Evolutionary conservation across 2,797 vertebrate species (phyloP), one percentile per base, ranked within the genome.

Genomic region (Molossus molossus): DNA sequence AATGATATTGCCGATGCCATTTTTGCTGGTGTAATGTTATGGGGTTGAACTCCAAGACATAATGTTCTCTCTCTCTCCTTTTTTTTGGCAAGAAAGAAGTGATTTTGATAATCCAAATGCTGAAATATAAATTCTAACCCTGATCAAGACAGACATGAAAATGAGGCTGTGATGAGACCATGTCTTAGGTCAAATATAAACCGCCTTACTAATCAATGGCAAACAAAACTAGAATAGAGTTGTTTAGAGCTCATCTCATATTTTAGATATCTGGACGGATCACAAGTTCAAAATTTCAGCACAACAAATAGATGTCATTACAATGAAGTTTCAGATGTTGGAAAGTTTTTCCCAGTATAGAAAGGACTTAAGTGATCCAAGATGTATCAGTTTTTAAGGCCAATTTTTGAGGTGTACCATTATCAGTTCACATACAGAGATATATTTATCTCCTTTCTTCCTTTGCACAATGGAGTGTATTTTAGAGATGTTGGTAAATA

Each of bases 261-360:
- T 90, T 96, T 95, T 81, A 95, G 65, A 76, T 96, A 97, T 89
- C 57, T 92, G 80, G 83, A 91, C 77, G 58, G 85, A 89, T 83
- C 40, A 62, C n/a, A 94, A 96, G 50, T 95, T 96, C 93, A 95
- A 77, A 92, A 12, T 95, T 89, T 92, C 92, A 95, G 79, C 80
- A 90, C 87, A 90, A 95, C 40, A 94, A 90, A 90, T 91, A 95
- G 86, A 96, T 96, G 86, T 64, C 48, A 83, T 97, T 94, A 91
- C 17, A 67, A 53, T 75, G 65, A 88, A 96, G 75, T 88, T 70
- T 92, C 92, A 81, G 83, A 70, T 37, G 21, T 72, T 97, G 58
- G 50, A 95, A 95, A 88, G 17, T 64, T 94, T 94, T 91, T 84
- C 53, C 23, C 8, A 2, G 37, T 81, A 48, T 97, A 37, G 87